Conservation (phyloP, 2,888 invertebrate species). For the Drosophila macrospina region DNA sequence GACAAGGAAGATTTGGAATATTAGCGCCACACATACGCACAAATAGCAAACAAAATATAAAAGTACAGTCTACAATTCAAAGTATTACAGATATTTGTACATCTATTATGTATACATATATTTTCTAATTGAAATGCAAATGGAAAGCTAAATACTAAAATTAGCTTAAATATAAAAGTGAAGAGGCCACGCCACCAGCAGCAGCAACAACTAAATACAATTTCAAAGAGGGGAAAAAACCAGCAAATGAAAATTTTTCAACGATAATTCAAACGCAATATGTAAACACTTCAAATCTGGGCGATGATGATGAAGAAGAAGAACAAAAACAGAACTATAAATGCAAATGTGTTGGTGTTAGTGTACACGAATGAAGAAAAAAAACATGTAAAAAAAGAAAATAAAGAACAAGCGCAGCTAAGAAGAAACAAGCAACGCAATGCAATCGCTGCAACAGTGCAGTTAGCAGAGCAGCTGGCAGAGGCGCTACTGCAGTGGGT, state of each 20-base stretch:
- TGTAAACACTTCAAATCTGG: conserved; percentile 74
- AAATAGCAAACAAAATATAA: conserved; percentile 28
- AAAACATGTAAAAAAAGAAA: conserved; percentile 45
- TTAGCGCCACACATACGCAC: conserved; percentile 31
- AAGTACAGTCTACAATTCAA: conserved; percentile 45
- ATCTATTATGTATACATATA: conserved; percentile 18
- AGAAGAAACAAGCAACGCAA: conserved; percentile 15
- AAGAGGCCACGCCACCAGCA: conserved; percentile 50
- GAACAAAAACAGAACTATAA: conserved; percentile 39
- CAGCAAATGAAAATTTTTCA: conserved; percentile 55
- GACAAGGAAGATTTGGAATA: conserved; percentile 23
- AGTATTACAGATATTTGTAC: conserved; percentile 21
- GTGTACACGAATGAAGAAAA: conserved; percentile 24
- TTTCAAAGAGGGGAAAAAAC: conserved; percentile 54
- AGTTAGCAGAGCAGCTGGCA: conserved; percentile 48
- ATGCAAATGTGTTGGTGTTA: conserved; percentile 44
- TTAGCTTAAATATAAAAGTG: conserved; percentile 70
- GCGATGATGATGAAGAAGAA: conserved; percentile 37
- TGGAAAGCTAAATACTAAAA: conserved; percentile 77
- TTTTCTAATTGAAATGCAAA: conserved; percentile 76
- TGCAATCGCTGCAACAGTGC: conserved; percentile 23
- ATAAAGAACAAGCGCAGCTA: conserved; percentile 17
- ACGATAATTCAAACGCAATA: conserved; percentile 76
- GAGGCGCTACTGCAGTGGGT: conserved; percentile 30
- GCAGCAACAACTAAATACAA: conserved; percentile 43